Evolutionary conservation across 2,888 invertebrate genomes (phyloP), one percentile per base, ranked within the genome.

Genomic region (Choreutis nemorana): DNA sequence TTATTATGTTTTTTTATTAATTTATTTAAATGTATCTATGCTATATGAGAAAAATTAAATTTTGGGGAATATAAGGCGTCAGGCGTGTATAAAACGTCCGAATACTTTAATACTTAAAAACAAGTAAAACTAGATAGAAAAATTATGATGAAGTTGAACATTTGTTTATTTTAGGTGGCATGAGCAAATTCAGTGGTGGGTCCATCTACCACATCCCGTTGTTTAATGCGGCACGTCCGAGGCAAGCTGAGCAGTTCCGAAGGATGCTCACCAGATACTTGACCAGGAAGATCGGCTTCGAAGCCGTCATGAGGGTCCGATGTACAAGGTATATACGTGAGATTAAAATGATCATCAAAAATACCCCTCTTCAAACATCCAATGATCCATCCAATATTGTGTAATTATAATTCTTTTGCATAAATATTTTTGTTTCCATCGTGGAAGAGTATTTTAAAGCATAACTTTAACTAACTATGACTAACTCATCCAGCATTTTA

Each of bases 231-330:
- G 75, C 85, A 12, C 89, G 91, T 37, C 68, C 81, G 6, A 81
- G 87, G 41, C 84, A 90, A 52, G 84, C 87, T 4, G 89, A 90
- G 31, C 83, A 85, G 32, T 87, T 97, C 35, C 86, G 87, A 36
- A 80, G 86, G 31, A 87, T 87, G 63, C 77, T 99, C 14, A 83
- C 87, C 22, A 81, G 99, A 8, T 99, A 99, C 77, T 81, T 99
- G 31, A 91, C 92, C 0, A 82, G 99, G 41, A 98, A 98, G 81
- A 94, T 99, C 40, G 99, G 99, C 26, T 97, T 99, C 63, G 99
- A 99, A 64, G 95, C 99, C 3, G 99, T 99, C 12, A 95, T 99
- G 94, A 82, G 99, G 46, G 90, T 99, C 41, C 83, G 98, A 4
- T 97, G 97, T 58, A 94, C 97, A 2, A 86, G 91, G 89, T 87